phyloP scores from a whole-genome alignment of 2,888 invertebrate species.

The Abscondita cerata region DNA sequence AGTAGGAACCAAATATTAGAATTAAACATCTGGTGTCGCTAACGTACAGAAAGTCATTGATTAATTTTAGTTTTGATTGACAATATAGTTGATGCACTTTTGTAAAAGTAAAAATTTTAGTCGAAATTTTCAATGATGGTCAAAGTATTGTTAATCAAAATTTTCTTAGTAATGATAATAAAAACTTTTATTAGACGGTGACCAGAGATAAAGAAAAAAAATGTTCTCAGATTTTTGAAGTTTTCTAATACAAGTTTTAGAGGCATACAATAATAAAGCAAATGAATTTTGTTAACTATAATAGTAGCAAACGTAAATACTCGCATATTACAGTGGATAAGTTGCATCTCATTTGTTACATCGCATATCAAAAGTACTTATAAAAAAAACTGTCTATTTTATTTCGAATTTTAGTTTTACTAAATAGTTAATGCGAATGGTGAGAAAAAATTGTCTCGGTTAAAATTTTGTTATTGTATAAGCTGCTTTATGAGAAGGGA shows the following conservation, averaged over 20 bases:
- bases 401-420: not conserved
- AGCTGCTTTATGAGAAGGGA: slow-evolving; percentile 2
- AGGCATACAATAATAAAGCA: too few relatives aligned
- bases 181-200: not conserved
- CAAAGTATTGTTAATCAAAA: not conserved
- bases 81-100: not conserved
- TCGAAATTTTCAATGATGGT: not conserved
- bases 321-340: not conserved
- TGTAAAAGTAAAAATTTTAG: not conserved
- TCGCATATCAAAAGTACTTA: slow-evolving; percentile 7
- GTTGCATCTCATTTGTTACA: not conserved
- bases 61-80: slow-evolving; percentile 1
- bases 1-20: slow-evolving; percentile 45
- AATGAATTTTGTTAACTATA: not conserved
- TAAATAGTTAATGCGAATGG: too few relatives aligned
- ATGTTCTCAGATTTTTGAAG: too few relatives aligned
- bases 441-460: too few relatives aligned
- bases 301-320: slow-evolving; percentile 4
- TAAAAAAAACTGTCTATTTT: not conserved
- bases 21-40: slow-evolving; percentile 12
- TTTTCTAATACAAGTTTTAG: not conserved
- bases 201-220: not conserved
- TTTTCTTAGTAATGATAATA: not conserved
- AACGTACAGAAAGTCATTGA: not conserved
- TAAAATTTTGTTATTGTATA: slow-evolving; percentile 7